Percentiles rank a stretch among this genome's conserved stretches.
Evolutionary conservation across 2,113 vertebrate genomes (phyloP).

Genomic region (Sciurus niger): DNA sequence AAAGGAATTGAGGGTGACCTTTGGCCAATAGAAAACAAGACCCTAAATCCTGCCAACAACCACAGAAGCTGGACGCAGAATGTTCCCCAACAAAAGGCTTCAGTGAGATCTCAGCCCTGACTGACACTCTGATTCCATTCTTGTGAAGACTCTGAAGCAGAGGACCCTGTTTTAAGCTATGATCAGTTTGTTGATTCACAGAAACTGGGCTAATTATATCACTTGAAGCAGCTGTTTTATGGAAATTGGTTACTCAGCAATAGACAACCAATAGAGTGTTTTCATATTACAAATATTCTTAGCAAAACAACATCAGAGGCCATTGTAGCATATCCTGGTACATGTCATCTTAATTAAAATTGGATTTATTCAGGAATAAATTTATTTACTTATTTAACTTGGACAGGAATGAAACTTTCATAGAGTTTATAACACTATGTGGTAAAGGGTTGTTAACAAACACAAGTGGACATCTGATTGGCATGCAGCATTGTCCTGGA

Average conservation of each 20-base stretch:
- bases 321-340: background rate
- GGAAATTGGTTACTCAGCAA: background rate
- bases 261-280: background rate
- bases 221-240: background rate
- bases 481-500: slow-evolving; percentile 94
- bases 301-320: background rate
- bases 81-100: background rate
- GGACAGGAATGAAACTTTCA: slow-evolving; percentile 96
- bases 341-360: background rate
- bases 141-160: background rate
- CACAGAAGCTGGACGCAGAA: background rate
- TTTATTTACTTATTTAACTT: background rate
- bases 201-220: background rate
- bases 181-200: background rate
- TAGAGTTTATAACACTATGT: slow-evolving; percentile 96
- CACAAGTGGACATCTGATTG: slow-evolving; percentile 95
- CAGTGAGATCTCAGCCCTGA: background rate
- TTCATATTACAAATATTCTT: background rate
- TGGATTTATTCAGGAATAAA: background rate
- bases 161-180: background rate
- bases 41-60: background rate
- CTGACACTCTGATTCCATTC: background rate
- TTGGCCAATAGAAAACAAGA: background rate
- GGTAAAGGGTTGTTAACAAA: slow-evolving; percentile 94
- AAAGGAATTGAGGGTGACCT: background rate